These are phyloP conservation scores for Dicrurus megarhynchus DNA, from an alignment of 2,113 vertebrate genomes.

Conservation along the genomic window DNA sequence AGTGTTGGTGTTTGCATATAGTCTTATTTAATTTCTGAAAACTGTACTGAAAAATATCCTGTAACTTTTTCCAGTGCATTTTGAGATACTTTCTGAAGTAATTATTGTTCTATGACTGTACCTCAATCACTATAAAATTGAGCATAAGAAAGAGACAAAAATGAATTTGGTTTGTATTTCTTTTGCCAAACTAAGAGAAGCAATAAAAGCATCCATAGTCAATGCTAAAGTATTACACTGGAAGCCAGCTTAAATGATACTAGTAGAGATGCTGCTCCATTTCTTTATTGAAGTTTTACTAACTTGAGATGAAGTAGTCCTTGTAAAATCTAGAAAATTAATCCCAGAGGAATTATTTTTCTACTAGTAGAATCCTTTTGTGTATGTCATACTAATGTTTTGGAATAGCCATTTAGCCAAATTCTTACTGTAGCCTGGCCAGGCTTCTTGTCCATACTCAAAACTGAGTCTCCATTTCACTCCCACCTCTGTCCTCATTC, in stretches of 20 bases:
- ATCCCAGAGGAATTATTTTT: not conserved
- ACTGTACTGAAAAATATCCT: not conserved
- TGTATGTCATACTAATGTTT: not conserved
- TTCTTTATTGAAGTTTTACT: not conserved
- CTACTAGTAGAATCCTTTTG: not conserved
- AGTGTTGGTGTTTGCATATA: not conserved
- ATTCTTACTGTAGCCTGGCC: not conserved
- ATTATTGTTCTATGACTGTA: not conserved
- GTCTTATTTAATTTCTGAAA: not conserved
- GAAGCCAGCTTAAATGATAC: not conserved
- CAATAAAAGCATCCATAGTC: not conserved
- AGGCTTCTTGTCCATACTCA: not conserved
- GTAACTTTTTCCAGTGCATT: not conserved
- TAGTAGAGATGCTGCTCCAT: not conserved
- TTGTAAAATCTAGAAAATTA: not conserved
- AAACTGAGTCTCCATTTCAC: not conserved
- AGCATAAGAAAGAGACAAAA: not conserved
- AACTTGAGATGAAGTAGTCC: not conserved
- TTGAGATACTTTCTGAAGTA: not conserved
- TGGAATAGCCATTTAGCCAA: not conserved
- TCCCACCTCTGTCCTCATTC: not conserved
- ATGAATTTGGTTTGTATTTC: not conserved
- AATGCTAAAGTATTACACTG: not conserved
- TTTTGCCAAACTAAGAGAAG: not conserved
- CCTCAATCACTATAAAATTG: not conserved